Evolutionary conservation across 92 coral and sea anemone species (phyloP).

Genomic region (Umimayanthus chanpuru): DNA sequence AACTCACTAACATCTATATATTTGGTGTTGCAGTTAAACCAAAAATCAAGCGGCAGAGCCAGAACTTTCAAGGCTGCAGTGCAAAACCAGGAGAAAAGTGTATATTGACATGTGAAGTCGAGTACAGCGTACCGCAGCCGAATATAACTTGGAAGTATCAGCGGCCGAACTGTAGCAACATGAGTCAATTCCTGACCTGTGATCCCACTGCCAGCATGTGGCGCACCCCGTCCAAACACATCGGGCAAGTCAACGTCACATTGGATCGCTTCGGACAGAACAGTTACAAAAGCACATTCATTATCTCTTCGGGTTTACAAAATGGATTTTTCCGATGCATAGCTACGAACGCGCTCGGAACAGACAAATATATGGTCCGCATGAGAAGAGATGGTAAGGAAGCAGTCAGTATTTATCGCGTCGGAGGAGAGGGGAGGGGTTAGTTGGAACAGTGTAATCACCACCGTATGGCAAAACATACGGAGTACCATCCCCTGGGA

Average conservation of each 20-base stretch:
- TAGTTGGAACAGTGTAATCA: too few relatives aligned
- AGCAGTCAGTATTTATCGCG: not conserved
- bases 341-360: not conserved
- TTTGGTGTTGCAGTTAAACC: not conserved
- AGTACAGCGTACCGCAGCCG: not conserved
- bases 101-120: not conserved
- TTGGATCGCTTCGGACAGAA: not conserved
- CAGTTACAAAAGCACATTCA: not conserved
- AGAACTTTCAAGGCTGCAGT: not conserved
- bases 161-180: not conserved
- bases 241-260: not conserved
- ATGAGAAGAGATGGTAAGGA: not conserved
- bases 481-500: too few relatives aligned
- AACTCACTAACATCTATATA: too few relatives aligned
- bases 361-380: not conserved
- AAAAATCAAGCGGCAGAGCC: not conserved
- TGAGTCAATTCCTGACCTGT: not conserved
- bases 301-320: not conserved
- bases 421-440: too few relatives aligned
- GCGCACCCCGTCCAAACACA: not conserved
- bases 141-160: not conserved
- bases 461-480: too few relatives aligned
- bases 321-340: not conserved
- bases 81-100: not conserved
- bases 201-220: not conserved